Conservation (phyloP, 2,113 vertebrate genomes). For the Tachysurus vachellii region DNA sequence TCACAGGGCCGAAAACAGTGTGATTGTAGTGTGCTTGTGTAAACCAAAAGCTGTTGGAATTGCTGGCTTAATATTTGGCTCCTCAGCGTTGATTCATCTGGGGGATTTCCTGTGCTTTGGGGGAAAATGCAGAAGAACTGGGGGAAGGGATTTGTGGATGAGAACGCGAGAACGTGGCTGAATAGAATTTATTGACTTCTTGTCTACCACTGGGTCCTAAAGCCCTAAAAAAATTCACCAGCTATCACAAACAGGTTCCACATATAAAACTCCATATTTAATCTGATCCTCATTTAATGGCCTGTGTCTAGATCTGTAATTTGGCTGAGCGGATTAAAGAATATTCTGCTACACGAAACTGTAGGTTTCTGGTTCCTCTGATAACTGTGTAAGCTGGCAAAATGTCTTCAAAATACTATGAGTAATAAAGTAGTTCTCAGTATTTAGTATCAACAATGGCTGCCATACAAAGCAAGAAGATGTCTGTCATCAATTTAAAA, state of each 20-base stretch:
- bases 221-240: background rate
- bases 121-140: background rate
- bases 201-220: slow-evolving; percentile 43
- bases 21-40: slow-evolving; percentile 23
- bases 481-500: background rate
- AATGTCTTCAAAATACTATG: background rate
- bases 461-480: background rate
- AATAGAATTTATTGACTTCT: slow-evolving; percentile 34
- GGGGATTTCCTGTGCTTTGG: slow-evolving; percentile 28
- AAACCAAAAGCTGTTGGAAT: slow-evolving; percentile 24
- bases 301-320: background rate
- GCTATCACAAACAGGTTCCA: background rate
- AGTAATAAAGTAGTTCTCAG: background rate
- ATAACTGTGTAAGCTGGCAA: background rate
- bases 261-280: background rate
- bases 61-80: slow-evolving; percentile 10
- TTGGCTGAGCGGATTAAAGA: background rate
- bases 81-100: background rate
- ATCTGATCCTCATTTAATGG: background rate
- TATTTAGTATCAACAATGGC: background rate
- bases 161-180: slow-evolving; percentile 13
- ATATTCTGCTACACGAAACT: background rate
- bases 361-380: background rate
- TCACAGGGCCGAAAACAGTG: background rate
- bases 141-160: slow-evolving; percentile 36